These are phyloP conservation scores for Gnatocerus cornutus DNA, from an alignment of 2,888 invertebrate species.

Conservation along the genomic window DNA sequence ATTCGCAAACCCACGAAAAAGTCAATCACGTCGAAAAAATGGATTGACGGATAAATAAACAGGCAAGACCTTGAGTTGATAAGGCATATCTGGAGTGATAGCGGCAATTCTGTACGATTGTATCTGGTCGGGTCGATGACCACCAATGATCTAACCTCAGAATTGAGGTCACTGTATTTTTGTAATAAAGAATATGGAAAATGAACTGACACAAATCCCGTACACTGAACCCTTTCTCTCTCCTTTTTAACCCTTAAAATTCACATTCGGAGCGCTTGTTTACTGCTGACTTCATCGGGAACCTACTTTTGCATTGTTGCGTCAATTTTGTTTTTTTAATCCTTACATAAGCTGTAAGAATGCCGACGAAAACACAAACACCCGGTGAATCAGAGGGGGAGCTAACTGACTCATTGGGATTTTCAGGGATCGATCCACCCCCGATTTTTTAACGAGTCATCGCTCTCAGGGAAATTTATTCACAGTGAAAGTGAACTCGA, in stretches of 20 bases:
- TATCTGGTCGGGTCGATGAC: slow-evolving; percentile 65
- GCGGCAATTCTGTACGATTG: slow-evolving; percentile 58
- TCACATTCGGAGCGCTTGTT: slow-evolving; percentile 5
- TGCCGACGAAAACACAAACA: slow-evolving; percentile 10
- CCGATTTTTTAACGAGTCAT: background rate
- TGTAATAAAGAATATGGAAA: slow-evolving; percentile 70
- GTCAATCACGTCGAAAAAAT: slow-evolving; percentile 16
- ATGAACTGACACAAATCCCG: slow-evolving; percentile 69
- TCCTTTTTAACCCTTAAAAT: slow-evolving; percentile 21
- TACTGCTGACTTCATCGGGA: slow-evolving; percentile 12
- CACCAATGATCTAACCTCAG: slow-evolving; percentile 78
- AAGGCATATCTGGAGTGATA: slow-evolving; percentile 56
- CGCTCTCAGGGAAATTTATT: background rate
- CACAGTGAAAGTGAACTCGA: slow-evolving; percentile 38
- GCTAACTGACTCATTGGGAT: slow-evolving; percentile 16
- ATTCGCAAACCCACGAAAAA: slow-evolving; percentile 42
- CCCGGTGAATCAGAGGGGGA: slow-evolving; percentile 19
- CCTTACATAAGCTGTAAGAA: slow-evolving; percentile 13
- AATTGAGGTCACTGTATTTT: slow-evolving; percentile 78
- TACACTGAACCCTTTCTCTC: slow-evolving; percentile 65
- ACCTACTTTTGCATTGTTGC: slow-evolving; percentile 35
- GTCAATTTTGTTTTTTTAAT: slow-evolving; percentile 29
- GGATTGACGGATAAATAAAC: slow-evolving; percentile 48
- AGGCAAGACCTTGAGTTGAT: slow-evolving; percentile 63
- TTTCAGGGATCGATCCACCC: slow-evolving; percentile 16